Conservation (phyloP, 2,888 invertebrate species). For the Seira musarum region DNA sequence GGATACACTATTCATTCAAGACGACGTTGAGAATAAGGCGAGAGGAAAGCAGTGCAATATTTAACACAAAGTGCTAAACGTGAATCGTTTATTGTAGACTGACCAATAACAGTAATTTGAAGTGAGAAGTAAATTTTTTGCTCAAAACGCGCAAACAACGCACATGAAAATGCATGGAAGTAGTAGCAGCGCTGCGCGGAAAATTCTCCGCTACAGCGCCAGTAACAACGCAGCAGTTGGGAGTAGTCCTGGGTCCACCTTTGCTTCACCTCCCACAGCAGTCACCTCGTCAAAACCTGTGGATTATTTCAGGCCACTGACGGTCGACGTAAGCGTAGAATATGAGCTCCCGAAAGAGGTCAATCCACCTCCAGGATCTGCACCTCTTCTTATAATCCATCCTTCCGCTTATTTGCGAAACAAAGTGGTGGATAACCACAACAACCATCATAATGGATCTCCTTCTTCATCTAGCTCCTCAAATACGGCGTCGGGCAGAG, state of each 20-base stretch:
- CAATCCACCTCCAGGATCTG: slow-evolving; percentile 82
- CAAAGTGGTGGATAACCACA: slow-evolving; percentile 64
- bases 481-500: slow-evolving; percentile 30
- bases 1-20: no score
- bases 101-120: background rate
- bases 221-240: background rate
- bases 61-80: no score
- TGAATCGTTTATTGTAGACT: no score
- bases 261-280: background rate
- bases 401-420: slow-evolving; percentile 91
- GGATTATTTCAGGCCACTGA: slow-evolving; percentile 88
- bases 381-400: slow-evolving; percentile 91
- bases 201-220: slow-evolving; percentile 39
- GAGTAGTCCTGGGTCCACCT: slow-evolving; percentile 9
- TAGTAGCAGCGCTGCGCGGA: slow-evolving; percentile 31
- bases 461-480: slow-evolving; percentile 24
- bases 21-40: no score
- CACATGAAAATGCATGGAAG: slow-evolving; percentile 43
- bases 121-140: slow-evolving; percentile 8
- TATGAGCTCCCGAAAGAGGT: slow-evolving; percentile 89
- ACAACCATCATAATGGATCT: slow-evolving; percentile 34
- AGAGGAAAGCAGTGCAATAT: no score
- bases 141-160: slow-evolving; percentile 1
- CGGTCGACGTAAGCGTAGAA: slow-evolving; percentile 93
- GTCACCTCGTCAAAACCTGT: slow-evolving; percentile 63